These are phyloP conservation scores for Lophotriccus pileatus DNA, from an alignment of 2,797 vertebrate species.

Conservation along the genomic window DNA sequence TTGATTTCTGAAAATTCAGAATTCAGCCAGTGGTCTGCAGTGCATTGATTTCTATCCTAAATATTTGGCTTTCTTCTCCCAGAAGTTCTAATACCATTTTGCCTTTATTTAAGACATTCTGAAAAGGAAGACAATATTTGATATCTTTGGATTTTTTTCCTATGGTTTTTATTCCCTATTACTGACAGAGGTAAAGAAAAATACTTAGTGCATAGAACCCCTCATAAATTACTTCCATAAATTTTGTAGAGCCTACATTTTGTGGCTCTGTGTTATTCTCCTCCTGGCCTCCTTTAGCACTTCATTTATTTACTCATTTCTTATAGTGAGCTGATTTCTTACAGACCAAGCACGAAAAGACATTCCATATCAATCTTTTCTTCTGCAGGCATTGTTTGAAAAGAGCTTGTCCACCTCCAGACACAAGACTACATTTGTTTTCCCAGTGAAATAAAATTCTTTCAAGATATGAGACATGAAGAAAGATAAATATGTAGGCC, in stretches of 20 bases:
- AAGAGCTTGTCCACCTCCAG: constrained; percentile 38
- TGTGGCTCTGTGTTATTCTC: not conserved
- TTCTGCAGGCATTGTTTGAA: constrained; percentile 1
- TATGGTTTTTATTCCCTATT: not conserved
- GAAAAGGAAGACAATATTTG: not conserved
- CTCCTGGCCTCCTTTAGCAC: not conserved
- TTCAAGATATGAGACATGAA: not conserved
- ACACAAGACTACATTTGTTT: constrained; percentile 17
- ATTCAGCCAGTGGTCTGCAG: not conserved
- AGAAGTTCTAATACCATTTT: not conserved
- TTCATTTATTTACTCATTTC: not conserved
- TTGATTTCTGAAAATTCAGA: not conserved
- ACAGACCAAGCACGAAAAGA: not conserved
- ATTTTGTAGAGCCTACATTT: not conserved
- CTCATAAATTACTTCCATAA: not conserved
- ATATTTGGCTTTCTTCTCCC: not conserved
- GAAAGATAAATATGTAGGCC: not conserved
- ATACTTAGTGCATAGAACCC: not conserved
- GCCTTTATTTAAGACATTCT: not conserved
- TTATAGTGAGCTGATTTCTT: not conserved
- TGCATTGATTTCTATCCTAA: not conserved
- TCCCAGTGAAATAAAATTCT: constrained; percentile 3
- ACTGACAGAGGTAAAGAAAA: not conserved
- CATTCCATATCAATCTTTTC: not conserved
- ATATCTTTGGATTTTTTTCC: not conserved